phyloP scores from a whole-genome alignment of 2,888 invertebrate genomes.

The Lasioglossum lativentre region DNA sequence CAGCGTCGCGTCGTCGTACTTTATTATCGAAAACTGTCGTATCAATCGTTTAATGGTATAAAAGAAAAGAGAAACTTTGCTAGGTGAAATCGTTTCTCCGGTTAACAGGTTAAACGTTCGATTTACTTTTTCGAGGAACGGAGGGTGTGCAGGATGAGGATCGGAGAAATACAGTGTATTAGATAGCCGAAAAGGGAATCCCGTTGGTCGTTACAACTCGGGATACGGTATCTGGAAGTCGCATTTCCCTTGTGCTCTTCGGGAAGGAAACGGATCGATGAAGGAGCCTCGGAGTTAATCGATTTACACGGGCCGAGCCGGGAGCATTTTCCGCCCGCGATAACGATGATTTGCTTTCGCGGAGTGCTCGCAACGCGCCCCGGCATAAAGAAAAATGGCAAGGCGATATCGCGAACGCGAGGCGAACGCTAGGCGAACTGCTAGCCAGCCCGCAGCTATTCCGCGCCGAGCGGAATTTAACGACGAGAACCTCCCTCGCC shows the following conservation, averaged over 20 bases:
- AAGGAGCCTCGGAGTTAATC: constrained; percentile 47
- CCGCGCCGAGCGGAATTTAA: constrained; percentile 53
- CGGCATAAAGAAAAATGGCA: constrained; percentile 53
- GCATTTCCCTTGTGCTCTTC: not conserved
- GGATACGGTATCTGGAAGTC: not conserved
- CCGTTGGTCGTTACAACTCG: not conserved
- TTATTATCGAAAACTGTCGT: not conserved
- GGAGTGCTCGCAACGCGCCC: constrained; percentile 36
- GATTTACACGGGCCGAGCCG: constrained; percentile 53
- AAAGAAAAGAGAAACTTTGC: not conserved
- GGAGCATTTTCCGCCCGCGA: constrained; percentile 49
- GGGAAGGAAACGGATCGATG: constrained; percentile 18
- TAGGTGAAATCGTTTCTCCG: not conserved
- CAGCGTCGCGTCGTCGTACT: not conserved
- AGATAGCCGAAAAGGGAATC: constrained; percentile 8
- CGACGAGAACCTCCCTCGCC: constrained; percentile 19
- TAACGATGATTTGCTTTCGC: constrained; percentile 65
- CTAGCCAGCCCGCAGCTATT: constrained; percentile 39
- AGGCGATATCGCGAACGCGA: constrained; percentile 50
- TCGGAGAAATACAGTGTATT: not conserved
- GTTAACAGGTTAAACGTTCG: not conserved
- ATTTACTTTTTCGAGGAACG: not conserved
- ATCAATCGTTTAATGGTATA: not conserved
- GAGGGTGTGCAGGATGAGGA: not conserved
- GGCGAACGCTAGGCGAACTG: not conserved